A percentile compares a stretch with the other conserved stretches of the same genome.
Evolutionary conservation across 2,888 invertebrate species (phyloP).

Genomic region (Prosapia bicincta): DNA sequence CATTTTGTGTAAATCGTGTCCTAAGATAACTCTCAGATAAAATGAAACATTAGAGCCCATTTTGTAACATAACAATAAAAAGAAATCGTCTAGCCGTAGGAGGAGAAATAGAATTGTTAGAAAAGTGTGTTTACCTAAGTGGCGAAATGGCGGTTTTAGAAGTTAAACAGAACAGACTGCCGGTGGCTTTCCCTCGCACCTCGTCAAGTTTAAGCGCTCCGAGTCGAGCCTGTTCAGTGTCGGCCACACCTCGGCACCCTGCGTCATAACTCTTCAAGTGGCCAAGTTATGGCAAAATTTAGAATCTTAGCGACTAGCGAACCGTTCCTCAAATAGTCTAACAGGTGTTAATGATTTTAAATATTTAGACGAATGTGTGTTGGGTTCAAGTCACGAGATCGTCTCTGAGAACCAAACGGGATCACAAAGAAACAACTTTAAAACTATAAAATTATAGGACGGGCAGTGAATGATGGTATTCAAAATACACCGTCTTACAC

Average conservation of each 20-base stretch:
- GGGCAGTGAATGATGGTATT: no score
- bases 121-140: not conserved
- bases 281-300: not conserved
- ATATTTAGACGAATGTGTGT: not conserved
- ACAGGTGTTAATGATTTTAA: not conserved
- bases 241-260: not conserved
- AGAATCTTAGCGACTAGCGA: not conserved
- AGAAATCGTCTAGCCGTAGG: not conserved
- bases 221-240: not conserved
- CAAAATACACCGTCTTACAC: no score
- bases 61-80: not conserved
- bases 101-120: not conserved
- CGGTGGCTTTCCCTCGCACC: not conserved
- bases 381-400: no score
- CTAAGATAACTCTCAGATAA: no score
- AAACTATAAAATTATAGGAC: no score
- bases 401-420: no score
- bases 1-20: no score
- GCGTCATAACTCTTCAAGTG: constrained; percentile 2
- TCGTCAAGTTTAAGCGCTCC: not conserved
- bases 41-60: not conserved
- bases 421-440: no score
- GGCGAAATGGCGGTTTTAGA: not conserved
- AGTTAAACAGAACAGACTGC: not conserved
- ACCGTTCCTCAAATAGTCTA: not conserved